These are phyloP conservation scores for Gerris lacustris DNA, from an alignment of 2,888 invertebrate genomes.

Conservation along the genomic window DNA sequence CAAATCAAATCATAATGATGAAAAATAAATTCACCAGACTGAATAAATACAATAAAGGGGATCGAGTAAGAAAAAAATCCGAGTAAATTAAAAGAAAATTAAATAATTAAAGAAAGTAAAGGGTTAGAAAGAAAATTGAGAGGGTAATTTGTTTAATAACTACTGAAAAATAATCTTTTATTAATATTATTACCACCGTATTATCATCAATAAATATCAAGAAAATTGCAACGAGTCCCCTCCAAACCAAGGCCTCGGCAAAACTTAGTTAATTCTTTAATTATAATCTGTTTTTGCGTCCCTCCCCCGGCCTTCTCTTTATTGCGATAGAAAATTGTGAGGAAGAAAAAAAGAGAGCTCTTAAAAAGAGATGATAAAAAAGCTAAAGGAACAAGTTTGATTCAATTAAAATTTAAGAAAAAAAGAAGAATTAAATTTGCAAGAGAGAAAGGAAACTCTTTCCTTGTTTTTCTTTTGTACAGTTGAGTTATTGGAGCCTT, in stretches of 20 bases:
- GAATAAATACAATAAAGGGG: too few relatives aligned
- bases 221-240: neutral
- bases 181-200: neutral
- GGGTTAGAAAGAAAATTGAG: too few relatives aligned
- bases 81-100: too few relatives aligned
- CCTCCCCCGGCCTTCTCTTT: neutral
- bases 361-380: neutral
- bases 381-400: neutral
- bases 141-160: too few relatives aligned
- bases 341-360: neutral
- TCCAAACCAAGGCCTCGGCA: neutral
- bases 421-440: too few relatives aligned
- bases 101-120: too few relatives aligned
- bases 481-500: too few relatives aligned
- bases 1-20: too few relatives aligned
- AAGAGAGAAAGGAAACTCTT: too few relatives aligned
- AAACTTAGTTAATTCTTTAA: constrained; percentile 3
- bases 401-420: neutral
- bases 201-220: neutral
- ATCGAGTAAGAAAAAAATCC: too few relatives aligned
- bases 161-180: neutral
- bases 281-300: neutral
- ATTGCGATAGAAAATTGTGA: neutral
- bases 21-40: too few relatives aligned
- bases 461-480: too few relatives aligned